phyloP scores from a whole-genome alignment of 2,113 vertebrate species.

The Austrofundulus limnaeus region DNA sequence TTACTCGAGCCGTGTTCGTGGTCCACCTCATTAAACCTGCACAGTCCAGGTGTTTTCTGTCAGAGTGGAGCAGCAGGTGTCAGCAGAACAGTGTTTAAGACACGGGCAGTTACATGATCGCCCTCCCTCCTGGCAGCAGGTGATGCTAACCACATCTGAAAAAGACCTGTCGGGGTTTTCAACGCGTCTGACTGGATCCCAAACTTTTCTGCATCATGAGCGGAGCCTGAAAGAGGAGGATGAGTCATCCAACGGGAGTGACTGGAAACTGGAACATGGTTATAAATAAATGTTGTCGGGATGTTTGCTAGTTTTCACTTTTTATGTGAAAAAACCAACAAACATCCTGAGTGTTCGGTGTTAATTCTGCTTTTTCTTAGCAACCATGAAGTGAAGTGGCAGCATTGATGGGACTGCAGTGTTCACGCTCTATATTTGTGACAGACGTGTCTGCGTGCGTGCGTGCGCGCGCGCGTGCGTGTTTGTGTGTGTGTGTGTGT shows the following conservation, averaged over 20 bases:
- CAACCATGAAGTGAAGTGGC: slow-evolving; percentile 27
- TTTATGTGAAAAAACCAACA: too few species aligned
- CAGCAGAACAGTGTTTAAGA: too few species aligned
- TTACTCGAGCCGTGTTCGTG: too few species aligned
- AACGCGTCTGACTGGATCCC: background rate
- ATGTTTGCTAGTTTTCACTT: background rate
- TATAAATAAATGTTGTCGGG: background rate
- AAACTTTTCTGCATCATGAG: background rate
- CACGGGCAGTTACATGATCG: too few species aligned
- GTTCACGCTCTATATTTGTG: slow-evolving; percentile 44
- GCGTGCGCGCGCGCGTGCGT: slow-evolving; percentile 11
- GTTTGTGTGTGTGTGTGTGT: slow-evolving; percentile 4
- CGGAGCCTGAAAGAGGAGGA: background rate
- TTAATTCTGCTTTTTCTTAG: background rate
- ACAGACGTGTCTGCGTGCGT: slow-evolving; percentile 18
- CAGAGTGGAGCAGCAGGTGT: too few species aligned
- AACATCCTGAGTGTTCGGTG: background rate
- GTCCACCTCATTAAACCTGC: too few species aligned
- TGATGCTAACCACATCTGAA: too few species aligned
- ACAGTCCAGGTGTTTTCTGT: too few species aligned
- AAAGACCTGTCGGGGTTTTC: too few species aligned
- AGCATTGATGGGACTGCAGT: slow-evolving; percentile 74
- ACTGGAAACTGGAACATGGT: background rate
- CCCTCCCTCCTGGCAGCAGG: too few species aligned
- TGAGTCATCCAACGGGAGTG: background rate